Conservation (phyloP, 2,888 invertebrate species). For the Ophraella communa region DNA sequence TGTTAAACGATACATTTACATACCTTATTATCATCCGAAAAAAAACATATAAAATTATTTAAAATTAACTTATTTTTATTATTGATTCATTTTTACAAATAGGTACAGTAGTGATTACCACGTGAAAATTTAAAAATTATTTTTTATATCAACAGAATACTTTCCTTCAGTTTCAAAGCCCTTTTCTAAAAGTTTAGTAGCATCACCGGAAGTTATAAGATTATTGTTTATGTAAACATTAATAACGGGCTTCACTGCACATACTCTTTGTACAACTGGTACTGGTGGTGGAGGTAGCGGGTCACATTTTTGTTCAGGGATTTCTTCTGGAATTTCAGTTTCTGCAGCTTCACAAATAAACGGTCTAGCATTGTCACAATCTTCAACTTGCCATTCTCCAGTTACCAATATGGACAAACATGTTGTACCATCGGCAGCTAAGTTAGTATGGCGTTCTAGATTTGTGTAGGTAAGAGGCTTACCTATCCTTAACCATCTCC, state of each 20-base stretch:
- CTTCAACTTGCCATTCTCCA: background rate
- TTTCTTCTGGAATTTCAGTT: background rate
- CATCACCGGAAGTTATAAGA: background rate
- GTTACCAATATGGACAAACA: background rate
- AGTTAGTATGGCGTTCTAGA: background rate
- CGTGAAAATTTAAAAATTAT: background rate
- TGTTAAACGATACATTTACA: too few relatives aligned
- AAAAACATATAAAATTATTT: too few relatives aligned
- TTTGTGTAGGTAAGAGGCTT: conserved; percentile 9
- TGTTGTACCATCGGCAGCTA: background rate
- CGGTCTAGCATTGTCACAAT: background rate
- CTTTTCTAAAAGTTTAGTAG: background rate
- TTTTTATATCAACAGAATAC: conserved; percentile 8
- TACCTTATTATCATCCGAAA: too few relatives aligned
- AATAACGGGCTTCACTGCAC: conserved; percentile 3
- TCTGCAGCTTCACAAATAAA: conserved; percentile 2
- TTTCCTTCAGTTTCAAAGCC: background rate
- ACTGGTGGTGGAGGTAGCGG: background rate
- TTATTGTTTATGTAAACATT: conserved; percentile 17
- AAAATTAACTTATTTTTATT: too few relatives aligned
- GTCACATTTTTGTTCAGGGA: background rate
- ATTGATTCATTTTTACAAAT: too few relatives aligned
- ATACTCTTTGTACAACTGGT: background rate
- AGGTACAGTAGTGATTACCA: too few relatives aligned
- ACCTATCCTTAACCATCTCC: conserved; percentile 9